phyloP scores from a whole-genome alignment of 1,140 invertebrate genomes.

The Schlechtendalia chinensis region DNA sequence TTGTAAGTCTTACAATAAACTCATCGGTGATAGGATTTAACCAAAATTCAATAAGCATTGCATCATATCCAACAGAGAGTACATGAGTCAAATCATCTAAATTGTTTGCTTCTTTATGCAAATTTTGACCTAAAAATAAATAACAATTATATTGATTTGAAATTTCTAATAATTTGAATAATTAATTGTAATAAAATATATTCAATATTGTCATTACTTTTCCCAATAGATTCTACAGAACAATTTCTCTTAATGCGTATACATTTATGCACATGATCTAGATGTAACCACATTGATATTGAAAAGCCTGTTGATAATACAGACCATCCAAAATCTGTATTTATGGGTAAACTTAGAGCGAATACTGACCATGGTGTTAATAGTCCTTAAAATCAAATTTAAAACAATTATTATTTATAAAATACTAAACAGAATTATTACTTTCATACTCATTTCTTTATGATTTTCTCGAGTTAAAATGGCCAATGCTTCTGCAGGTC shows the following conservation, averaged over 20 bases:
- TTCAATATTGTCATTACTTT: slow-evolving; percentile 13
- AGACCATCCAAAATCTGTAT: slow-evolving; percentile 60
- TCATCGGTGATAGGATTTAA: slow-evolving; percentile 50
- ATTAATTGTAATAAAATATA: neutral
- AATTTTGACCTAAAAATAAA: slow-evolving; percentile 29
- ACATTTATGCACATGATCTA: slow-evolving; percentile 30
- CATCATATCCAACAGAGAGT: slow-evolving; percentile 62
- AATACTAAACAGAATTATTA: neutral
- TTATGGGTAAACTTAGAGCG: slow-evolving; percentile 59
- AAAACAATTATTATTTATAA: neutral
- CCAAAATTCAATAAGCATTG: slow-evolving; percentile 56
- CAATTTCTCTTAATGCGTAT: slow-evolving; percentile 40
- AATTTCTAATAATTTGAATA: no score
- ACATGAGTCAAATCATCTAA: slow-evolving; percentile 57
- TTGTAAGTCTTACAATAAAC: slow-evolving; percentile 57
- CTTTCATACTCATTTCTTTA: slow-evolving; percentile 32
- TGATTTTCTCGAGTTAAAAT: slow-evolving; percentile 52
- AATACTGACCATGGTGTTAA: slow-evolving; percentile 60
- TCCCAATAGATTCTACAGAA: slow-evolving; percentile 39
- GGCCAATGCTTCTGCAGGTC: slow-evolving; percentile 53
- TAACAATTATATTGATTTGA: neutral
- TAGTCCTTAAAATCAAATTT: slow-evolving; percentile 48
- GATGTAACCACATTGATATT: slow-evolving; percentile 60
- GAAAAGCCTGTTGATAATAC: slow-evolving; percentile 66
- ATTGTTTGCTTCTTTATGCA: slow-evolving; percentile 26